Evolutionary conservation across 2,888 invertebrate genomes (phyloP).

Genomic region (Apotomis betuletana): DNA sequence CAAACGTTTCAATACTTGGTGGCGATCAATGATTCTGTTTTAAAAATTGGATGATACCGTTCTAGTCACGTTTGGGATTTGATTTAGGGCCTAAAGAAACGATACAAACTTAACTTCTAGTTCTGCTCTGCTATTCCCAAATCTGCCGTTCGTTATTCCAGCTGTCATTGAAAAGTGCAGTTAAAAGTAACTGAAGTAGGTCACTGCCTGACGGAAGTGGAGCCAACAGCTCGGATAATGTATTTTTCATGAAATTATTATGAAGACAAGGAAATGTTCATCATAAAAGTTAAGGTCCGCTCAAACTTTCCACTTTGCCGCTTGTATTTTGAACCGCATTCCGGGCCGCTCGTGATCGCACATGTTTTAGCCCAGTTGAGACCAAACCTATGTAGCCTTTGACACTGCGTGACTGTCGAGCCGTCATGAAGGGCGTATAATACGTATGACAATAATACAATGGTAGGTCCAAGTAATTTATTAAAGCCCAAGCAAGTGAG

Average conservation of each 20-base stretch:
- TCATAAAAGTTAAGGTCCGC: conserved; percentile 3
- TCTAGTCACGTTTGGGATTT: too few relatives aligned
- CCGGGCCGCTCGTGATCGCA: conserved; percentile 58
- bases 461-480: conserved; percentile 44
- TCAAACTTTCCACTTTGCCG: conserved; percentile 10
- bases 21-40: too few relatives aligned
- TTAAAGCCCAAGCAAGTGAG: conserved; percentile 48
- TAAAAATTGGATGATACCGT: too few relatives aligned
- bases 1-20: too few relatives aligned
- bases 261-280: conserved; percentile 17
- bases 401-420: conserved; percentile 53
- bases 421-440: conserved; percentile 59
- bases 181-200: background rate
- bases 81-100: too few relatives aligned
- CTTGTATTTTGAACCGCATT: conserved; percentile 50
- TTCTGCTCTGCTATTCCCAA: too few relatives aligned
- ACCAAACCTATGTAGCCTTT: conserved; percentile 57
- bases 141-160: background rate
- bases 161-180: background rate
- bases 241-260: conserved; percentile 9
- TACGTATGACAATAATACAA: conserved; percentile 48
- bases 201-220: background rate
- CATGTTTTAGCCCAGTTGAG: conserved; percentile 59
- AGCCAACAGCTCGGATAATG: conserved; percentile 1
- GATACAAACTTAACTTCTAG: too few relatives aligned